Conservation (phyloP, 53 echinoderm and acorn worm species). For the Astropecten irregularis region DNA sequence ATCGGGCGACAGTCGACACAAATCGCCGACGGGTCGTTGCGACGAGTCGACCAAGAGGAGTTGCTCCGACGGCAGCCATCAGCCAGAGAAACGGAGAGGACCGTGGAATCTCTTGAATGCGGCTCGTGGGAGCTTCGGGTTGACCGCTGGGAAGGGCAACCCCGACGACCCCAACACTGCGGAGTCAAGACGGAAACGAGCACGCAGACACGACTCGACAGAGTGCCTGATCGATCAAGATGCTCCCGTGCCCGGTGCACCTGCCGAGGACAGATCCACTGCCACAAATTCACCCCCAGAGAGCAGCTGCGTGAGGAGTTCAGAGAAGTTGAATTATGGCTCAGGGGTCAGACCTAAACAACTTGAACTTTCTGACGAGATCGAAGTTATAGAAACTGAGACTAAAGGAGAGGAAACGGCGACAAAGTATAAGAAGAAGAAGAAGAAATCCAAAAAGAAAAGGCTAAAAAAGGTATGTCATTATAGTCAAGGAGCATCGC, state of each 20-base stretch:
- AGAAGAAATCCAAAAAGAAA: conserved; percentile 38
- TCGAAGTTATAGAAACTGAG: conserved; percentile 30
- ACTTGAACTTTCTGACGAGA: conserved; percentile 32
- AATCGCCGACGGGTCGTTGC: not conserved
- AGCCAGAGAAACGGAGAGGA: not conserved
- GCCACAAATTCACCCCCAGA: not conserved
- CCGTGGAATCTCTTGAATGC: not conserved
- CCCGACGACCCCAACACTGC: not conserved
- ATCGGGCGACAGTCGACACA: not conserved
- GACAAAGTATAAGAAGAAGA: conserved; percentile 29
- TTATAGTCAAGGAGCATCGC: too few species aligned
- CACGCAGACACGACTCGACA: not conserved
- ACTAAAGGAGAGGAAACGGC: not conserved
- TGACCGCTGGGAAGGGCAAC: not conserved
- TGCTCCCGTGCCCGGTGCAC: not conserved
- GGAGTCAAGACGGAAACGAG: not conserved
- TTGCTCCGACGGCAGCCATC: not conserved
- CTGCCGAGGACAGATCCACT: not conserved
- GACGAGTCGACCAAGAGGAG: not conserved
- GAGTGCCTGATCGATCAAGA: conserved; percentile 13
- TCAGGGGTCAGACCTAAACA: conserved; percentile 22
- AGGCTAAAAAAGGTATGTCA: conserved; percentile 41
- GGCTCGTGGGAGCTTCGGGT: conserved; percentile 13
- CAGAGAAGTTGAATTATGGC: not conserved
- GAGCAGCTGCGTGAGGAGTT: not conserved